phyloP scores from a whole-genome alignment of 92 coral and sea anemone species.

The Phenganax marumi region DNA sequence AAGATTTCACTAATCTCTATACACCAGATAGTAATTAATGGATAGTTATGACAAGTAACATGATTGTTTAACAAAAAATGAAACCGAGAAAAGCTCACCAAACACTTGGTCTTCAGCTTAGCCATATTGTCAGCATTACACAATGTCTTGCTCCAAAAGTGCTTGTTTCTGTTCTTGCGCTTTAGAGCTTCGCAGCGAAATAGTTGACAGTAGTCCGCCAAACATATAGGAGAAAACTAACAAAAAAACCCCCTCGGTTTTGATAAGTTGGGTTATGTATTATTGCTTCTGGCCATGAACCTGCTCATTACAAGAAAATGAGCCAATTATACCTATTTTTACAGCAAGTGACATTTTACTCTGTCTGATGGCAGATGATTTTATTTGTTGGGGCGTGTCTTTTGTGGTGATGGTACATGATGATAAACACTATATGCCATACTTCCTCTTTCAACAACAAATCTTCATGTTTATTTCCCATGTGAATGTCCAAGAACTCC shows the following conservation, averaged over 20 bases:
- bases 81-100: conserved; percentile 42
- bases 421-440: background rate
- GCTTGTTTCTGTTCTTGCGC: conserved; percentile 56
- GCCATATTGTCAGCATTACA: conserved; percentile 73
- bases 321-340: background rate
- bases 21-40: background rate
- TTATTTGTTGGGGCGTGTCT: too few relatives aligned
- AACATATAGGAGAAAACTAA: conserved; percentile 81
- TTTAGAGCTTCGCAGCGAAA: conserved; percentile 77
- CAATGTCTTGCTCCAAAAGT: conserved; percentile 87
- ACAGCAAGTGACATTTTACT: too few relatives aligned
- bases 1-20: conserved; percentile 20
- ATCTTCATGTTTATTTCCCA: conserved; percentile 78
- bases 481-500: conserved; percentile 71
- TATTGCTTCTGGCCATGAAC: too few relatives aligned
- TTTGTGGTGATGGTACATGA: background rate
- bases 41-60: background rate
- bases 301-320: too few relatives aligned
- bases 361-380: too few relatives aligned
- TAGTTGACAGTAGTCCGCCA: conserved; percentile 91
- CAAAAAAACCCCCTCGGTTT: background rate
- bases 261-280: background rate
- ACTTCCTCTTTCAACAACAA: conserved; percentile 65
- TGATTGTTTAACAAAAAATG: background rate
- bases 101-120: conserved; percentile 65